Conservation (phyloP, 2,797 vertebrate species). For the Sebastes vulpes region DNA sequence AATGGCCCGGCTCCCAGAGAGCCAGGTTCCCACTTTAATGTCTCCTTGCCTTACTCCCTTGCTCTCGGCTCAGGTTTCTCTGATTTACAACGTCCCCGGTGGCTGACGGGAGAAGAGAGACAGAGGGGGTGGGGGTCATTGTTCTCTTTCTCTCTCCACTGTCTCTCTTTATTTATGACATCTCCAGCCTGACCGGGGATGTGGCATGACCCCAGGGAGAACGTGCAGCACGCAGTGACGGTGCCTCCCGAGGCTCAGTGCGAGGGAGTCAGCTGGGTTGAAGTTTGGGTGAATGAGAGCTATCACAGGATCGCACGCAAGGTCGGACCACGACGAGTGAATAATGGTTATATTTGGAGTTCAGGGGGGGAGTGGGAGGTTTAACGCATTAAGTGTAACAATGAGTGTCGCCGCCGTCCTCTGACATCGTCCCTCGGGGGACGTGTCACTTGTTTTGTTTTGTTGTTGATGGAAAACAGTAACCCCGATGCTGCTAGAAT, state of each 20-base stretch:
- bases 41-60: conserved; percentile 69
- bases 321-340: conserved; percentile 32
- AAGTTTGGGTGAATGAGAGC: conserved; percentile 70
- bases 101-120: conserved; percentile 53
- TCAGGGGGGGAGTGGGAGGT: conserved; percentile 28
- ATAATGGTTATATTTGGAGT: conserved; percentile 52
- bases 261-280: conserved; percentile 77
- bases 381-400: conserved; percentile 61
- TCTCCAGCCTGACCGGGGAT: conserved; percentile 71
- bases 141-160: conserved; percentile 67
- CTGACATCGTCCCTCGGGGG: conserved; percentile 64
- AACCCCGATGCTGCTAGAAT: not conserved
- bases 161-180: conserved; percentile 84
- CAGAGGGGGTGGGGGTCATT: conserved; percentile 63
- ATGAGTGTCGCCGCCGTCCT: conserved; percentile 52
- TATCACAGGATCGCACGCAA: conserved; percentile 49
- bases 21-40: conserved; percentile 74
- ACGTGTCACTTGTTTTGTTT: conserved; percentile 65
- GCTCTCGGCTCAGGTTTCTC: conserved; percentile 72
- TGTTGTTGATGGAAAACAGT: conserved; percentile 54
- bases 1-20: conserved; percentile 39
- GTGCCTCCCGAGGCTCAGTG: conserved; percentile 60
- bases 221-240: conserved; percentile 30
- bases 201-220: conserved; percentile 69
- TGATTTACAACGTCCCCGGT: conserved; percentile 82